Evolutionary conservation across 2,888 invertebrate genomes (phyloP).

Genomic region (Xanthia icteritia): DNA sequence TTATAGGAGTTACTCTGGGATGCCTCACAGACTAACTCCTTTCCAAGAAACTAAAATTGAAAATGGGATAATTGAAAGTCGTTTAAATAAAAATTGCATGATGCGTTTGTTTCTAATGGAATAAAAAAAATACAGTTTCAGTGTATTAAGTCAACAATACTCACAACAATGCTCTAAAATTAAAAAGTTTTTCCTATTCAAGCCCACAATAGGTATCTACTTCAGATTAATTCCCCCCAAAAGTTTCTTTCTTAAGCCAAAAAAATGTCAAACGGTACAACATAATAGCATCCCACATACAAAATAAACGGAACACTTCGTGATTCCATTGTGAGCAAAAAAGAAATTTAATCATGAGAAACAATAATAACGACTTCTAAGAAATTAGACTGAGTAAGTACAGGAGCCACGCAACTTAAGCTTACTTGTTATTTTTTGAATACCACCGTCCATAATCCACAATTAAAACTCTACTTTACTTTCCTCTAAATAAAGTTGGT

Average conservation of each 20-base stretch:
- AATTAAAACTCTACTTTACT: constrained; percentile 69
- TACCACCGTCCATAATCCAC: constrained; percentile 67
- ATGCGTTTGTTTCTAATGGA: not conserved
- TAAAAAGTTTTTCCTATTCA: constrained; percentile 40
- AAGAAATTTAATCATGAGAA: constrained; percentile 91
- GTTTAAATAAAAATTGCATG: not conserved
- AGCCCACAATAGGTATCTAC: constrained; percentile 26
- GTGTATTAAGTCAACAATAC: constrained; percentile 2
- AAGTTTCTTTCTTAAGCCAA: constrained; percentile 62
- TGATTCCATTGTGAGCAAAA: constrained; percentile 87
- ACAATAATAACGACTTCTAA: constrained; percentile 89
- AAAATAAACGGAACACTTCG: constrained; percentile 81
- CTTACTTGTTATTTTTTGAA: constrained; percentile 86
- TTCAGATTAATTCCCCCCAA: constrained; percentile 54
- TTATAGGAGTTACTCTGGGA: too few species aligned
- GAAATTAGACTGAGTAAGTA: constrained; percentile 89
- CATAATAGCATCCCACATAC: constrained; percentile 78
- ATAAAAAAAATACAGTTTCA: not conserved
- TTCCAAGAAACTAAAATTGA: constrained; percentile 4
- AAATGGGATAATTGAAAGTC: not conserved
- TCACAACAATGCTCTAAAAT: constrained; percentile 26
- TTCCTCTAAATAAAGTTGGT: constrained; percentile 66
- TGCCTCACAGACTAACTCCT: not conserved
- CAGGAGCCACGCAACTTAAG: constrained; percentile 89
- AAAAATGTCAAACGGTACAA: constrained; percentile 76